Evolutionary conservation across 2,888 invertebrate genomes (phyloP), one percentile per base, ranked within the genome.

Genomic region (Nebria salina): DNA sequence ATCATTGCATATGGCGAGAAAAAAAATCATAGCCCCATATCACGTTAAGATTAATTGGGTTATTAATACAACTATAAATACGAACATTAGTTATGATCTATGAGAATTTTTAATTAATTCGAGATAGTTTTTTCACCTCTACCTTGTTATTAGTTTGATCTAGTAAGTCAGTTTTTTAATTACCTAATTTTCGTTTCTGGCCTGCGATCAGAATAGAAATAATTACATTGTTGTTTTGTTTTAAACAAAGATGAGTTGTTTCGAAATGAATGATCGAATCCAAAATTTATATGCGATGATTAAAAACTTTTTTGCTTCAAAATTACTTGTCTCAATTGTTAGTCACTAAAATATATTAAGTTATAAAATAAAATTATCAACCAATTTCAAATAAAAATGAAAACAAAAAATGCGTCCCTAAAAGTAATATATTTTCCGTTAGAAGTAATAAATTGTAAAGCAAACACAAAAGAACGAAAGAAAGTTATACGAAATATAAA

Each of bases 1-100:
- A 77, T 70, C 70, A 77, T 77, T 77, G 66, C 54, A 42, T 34
- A 54, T 54, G 7, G 54, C 54, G 11, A 54, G 54, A 54, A 13
- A 54, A 20, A 20, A 54, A 54, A 11, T 54, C 8, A 43, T 20
- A 66, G 70, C 43, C 54, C 20, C 43, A 72, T 74, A 54, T 79
- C 54, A 80, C 54, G 64, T 70, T 15, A 25, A 72, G 70, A 80
- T 80, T 64, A 75, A 80, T 80, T 80, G 64, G 75, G 70, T 75
- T 75, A 80, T 80, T 80, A 79, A 79, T 79, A 79, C 34, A 74
- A 74, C 74, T 74, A 74, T 79, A 80, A 80, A 80, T 80, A 80
- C 68, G 20, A 42, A 42, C 64, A 80, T 80, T 80, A 75, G 42
- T 65, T 25, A 75, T 75, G 80, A 80, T 80, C 75, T 72, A 80